These are phyloP conservation scores for Leucoma salicis DNA, from an alignment of 2,888 invertebrate species.

Conservation along the genomic window DNA sequence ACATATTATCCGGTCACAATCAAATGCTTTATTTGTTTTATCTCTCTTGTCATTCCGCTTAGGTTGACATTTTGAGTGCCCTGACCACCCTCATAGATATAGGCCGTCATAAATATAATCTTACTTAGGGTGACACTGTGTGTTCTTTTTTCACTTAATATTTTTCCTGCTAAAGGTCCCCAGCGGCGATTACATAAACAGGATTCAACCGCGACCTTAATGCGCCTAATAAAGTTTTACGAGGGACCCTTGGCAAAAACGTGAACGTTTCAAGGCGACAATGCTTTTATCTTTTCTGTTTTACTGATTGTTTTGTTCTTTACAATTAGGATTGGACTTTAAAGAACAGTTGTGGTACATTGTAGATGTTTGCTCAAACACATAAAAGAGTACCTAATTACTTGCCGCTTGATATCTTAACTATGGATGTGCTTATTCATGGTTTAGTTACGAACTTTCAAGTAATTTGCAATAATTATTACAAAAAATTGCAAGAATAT, in stretches of 20 bases:
- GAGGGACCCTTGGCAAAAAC: slow-evolving; percentile 78
- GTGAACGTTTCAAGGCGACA: slow-evolving; percentile 78
- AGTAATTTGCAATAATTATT: no score
- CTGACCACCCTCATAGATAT: slow-evolving; percentile 46
- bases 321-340: slow-evolving; percentile 61
- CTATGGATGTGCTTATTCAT: no score
- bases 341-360: slow-evolving; percentile 18
- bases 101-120: slow-evolving; percentile 63
- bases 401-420: no score
- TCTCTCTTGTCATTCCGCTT: slow-evolving; percentile 37
- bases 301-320: slow-evolving; percentile 75
- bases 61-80: slow-evolving; percentile 41
- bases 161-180: slow-evolving; percentile 78
- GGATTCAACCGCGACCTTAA: slow-evolving; percentile 82
- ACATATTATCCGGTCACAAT: slow-evolving; percentile 26
- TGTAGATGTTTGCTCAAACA: background rate
- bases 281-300: slow-evolving; percentile 79
- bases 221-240: slow-evolving; percentile 81
- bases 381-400: background rate
- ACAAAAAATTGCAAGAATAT: no score
- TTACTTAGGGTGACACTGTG: slow-evolving; percentile 68
- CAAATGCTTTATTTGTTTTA: slow-evolving; percentile 30
- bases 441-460: no score
- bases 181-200: slow-evolving; percentile 81
- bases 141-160: slow-evolving; percentile 80